These are phyloP conservation scores for Anolis sagrei DNA, from an alignment of 2,113 vertebrate genomes.

Conservation along the genomic window DNA sequence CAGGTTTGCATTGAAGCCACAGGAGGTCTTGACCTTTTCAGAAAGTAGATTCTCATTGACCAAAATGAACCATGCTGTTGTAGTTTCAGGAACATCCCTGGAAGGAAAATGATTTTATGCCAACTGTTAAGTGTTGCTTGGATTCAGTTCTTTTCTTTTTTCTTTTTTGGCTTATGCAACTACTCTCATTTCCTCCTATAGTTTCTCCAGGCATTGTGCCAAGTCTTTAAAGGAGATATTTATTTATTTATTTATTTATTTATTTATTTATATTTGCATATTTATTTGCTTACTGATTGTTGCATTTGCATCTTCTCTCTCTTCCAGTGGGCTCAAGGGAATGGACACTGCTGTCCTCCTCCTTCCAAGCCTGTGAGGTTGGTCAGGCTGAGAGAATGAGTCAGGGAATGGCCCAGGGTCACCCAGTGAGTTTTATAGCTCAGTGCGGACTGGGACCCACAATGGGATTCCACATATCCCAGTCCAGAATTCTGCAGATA, in stretches of 20 bases:
- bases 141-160: constrained; percentile 43
- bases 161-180: no score
- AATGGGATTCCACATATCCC: background rate
- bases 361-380: background rate
- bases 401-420: background rate
- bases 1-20: constrained; percentile 49
- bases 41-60: constrained; percentile 50
- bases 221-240: background rate
- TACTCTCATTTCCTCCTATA: background rate
- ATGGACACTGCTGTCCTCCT: background rate
- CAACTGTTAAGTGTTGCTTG: constrained; percentile 55
- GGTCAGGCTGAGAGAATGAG: background rate
- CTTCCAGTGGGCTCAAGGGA: background rate
- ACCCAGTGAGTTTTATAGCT: background rate
- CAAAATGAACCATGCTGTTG: constrained; percentile 45
- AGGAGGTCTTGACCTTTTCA: constrained; percentile 54
- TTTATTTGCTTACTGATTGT: background rate
- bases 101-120: constrained; percentile 64
- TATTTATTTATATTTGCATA: background rate
- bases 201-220: no score
- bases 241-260: background rate
- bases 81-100: constrained; percentile 57
- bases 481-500: background rate
- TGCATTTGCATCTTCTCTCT: background rate
- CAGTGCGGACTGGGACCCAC: background rate